Conservation (phyloP, 2,888 invertebrate genomes). For the Allolobophora icterica region DNA sequence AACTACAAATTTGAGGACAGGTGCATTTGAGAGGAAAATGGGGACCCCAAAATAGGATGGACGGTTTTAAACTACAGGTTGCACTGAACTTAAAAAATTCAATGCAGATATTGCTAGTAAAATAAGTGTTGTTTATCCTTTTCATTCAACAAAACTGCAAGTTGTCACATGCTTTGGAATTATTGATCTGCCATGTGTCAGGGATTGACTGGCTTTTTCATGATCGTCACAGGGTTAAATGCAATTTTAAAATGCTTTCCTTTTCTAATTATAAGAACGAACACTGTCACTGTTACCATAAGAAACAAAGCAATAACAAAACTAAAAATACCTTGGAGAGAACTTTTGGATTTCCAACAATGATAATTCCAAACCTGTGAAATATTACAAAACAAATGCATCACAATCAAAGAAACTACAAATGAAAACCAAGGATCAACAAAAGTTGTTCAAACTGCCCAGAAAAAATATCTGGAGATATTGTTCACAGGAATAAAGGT, state of each 20-base stretch:
- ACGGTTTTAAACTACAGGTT: too few species aligned
- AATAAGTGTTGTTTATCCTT: neutral
- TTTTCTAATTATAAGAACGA: neutral
- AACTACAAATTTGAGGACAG: too few species aligned
- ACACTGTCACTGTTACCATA: too few species aligned
- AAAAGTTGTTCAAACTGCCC: neutral
- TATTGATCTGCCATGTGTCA: neutral
- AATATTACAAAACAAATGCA: neutral
- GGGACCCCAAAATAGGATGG: too few species aligned
- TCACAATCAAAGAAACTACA: neutral
- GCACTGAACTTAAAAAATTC: neutral
- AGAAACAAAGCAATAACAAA: neutral
- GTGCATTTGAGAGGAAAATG: too few species aligned
- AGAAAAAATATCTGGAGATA: neutral
- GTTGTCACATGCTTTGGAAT: neutral
- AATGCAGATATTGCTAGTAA: neutral
- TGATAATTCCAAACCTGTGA: constrained; percentile 84
- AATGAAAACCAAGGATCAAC: neutral
- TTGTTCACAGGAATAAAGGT: too few species aligned
- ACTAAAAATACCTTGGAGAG: constrained; percentile 76
- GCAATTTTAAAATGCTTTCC: neutral
- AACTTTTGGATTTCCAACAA: constrained; percentile 98
- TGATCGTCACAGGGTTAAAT: neutral
- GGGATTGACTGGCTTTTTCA: neutral
- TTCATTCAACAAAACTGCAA: neutral